Evolutionary conservation across 2,797 vertebrate genomes (phyloP).

Genomic region (Eulemur mongoz): DNA sequence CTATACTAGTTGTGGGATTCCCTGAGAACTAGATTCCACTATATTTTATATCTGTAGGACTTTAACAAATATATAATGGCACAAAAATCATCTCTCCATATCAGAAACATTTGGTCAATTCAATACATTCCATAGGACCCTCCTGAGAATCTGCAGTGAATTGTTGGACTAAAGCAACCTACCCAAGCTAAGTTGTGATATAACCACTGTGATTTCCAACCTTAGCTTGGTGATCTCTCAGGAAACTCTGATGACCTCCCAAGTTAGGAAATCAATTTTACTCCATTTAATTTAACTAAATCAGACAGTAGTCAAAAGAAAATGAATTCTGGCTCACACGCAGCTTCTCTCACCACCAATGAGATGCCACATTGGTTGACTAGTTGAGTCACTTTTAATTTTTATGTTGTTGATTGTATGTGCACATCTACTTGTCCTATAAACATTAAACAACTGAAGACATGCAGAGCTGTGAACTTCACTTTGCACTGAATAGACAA

Average conservation of each 20-base stretch:
- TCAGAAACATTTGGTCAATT: background rate
- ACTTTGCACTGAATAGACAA: background rate
- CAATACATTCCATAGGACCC: background rate
- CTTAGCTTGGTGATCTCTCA: background rate
- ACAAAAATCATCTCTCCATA: background rate
- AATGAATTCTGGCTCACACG: background rate
- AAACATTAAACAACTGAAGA: background rate
- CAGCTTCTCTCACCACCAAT: background rate
- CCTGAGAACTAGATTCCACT: conserved; percentile 13
- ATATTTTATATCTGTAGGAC: background rate
- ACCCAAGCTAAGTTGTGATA: background rate
- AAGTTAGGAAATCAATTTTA: background rate
- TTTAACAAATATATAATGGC: background rate
- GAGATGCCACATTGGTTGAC: background rate
- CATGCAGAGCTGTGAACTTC: background rate
- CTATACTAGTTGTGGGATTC: background rate
- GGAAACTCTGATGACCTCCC: background rate
- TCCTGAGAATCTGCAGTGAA: background rate
- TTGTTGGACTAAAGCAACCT: background rate
- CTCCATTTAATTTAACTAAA: background rate
- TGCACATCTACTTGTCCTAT: background rate
- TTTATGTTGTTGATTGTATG: background rate
- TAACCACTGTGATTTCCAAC: background rate
- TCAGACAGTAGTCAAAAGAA: background rate
- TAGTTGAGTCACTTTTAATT: background rate